These are phyloP conservation scores for Hypsibius dujardini DNA, from an alignment of 1,140 invertebrate genomes.

Conservation along the genomic window DNA sequence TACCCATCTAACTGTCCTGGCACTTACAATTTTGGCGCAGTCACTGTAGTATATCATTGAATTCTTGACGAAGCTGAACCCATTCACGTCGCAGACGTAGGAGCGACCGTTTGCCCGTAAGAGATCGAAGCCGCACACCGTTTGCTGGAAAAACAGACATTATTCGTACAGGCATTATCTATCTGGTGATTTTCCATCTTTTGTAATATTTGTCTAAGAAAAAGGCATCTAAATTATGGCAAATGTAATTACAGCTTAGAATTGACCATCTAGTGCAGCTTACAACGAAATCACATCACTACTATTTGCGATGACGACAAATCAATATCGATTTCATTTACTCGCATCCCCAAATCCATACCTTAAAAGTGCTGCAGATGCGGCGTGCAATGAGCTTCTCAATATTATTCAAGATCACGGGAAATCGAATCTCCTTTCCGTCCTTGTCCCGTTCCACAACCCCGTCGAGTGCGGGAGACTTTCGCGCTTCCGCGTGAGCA, in stretches of 20 bases:
- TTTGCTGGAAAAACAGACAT: conserved; percentile 45
- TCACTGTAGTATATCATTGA: conserved; percentile 99
- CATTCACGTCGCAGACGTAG: conserved; percentile 98
- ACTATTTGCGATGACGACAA: too few relatives aligned
- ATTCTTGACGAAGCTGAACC: conserved; percentile 99
- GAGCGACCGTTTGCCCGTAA: conserved; percentile 91
- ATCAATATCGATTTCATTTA: background rate
- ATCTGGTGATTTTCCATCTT: too few relatives aligned
- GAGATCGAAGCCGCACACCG: conserved; percentile 98
- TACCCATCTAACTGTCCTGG: conserved; percentile 31
- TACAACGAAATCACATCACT: background rate
- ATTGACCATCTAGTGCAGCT: background rate
- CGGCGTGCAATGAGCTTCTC: conserved; percentile 97
- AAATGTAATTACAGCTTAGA: background rate
- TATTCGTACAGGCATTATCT: too few relatives aligned
- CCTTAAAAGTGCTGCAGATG: conserved; percentile 87
- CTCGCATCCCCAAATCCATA: conserved; percentile 23
- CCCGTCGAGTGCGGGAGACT: conserved; percentile 89
- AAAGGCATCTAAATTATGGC: background rate
- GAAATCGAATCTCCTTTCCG: conserved; percentile 96
- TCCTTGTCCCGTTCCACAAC: conserved; percentile 96
- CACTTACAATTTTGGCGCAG: conserved; percentile 83
- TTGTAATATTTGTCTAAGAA: background rate
- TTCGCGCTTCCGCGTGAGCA: conserved; percentile 93
- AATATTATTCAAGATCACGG: conserved; percentile 85